Evolutionary conservation across 2,888 invertebrate genomes (phyloP).

Genomic region (Brachyptera putata): DNA sequence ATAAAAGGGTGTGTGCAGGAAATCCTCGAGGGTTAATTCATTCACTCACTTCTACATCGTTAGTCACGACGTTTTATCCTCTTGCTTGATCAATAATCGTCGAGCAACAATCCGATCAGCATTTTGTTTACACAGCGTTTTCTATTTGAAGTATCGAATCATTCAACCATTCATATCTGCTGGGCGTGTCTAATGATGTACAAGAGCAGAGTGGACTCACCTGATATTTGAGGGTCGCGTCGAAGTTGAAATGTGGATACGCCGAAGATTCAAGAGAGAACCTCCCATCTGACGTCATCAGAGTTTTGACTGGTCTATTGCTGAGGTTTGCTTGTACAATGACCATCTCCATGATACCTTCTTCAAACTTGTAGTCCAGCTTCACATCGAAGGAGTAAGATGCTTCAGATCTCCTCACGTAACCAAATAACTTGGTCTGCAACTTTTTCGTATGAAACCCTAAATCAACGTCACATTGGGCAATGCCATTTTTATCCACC

Average conservation of each 20-base stretch:
- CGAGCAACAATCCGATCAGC: no score
- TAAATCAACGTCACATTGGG: slow-evolving; percentile 70
- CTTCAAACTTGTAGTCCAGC: slow-evolving; percentile 62
- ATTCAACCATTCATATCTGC: no score
- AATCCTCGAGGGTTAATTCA: no score
- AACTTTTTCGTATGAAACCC: slow-evolving; percentile 75
- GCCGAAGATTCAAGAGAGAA: slow-evolving; percentile 68
- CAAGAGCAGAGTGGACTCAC: no score
- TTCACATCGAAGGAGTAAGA: slow-evolving; percentile 56
- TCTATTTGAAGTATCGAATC: not conserved
- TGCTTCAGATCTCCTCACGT: slow-evolving; percentile 57
- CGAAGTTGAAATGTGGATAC: slow-evolving; percentile 69
- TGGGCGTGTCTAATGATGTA: no score
- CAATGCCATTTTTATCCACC: slow-evolving; percentile 63
- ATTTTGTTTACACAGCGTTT: no score
- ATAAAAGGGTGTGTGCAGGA: no score
- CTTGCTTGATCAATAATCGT: no score
- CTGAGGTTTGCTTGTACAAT: slow-evolving; percentile 41
- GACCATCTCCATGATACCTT: slow-evolving; percentile 53
- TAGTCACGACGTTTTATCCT: no score
- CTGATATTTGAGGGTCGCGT: slow-evolving; percentile 58
- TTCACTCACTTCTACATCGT: no score
- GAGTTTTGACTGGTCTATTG: slow-evolving; percentile 55
- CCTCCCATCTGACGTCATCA: slow-evolving; percentile 59
- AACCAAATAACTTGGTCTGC: slow-evolving; percentile 67